Conservation (phyloP, 2,113 vertebrate species). For the Sceloporus undulatus region DNA sequence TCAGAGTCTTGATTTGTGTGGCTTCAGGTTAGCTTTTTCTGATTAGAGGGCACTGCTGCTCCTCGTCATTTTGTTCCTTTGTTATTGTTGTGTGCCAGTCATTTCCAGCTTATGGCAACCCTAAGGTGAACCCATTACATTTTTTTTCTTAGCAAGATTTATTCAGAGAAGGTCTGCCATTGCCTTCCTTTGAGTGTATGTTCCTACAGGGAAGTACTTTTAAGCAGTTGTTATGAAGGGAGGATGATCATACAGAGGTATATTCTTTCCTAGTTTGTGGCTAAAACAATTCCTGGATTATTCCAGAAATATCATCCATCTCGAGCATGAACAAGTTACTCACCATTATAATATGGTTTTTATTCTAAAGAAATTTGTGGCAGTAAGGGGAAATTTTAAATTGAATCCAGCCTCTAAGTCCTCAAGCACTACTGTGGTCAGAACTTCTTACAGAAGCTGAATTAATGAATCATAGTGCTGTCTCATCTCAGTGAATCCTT, state of each 20-base stretch:
- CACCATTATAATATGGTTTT: background rate
- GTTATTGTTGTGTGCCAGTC: no score
- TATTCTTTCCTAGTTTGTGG: background rate
- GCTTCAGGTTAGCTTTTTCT: background rate
- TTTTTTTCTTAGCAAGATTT: no score
- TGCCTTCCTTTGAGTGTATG: no score
- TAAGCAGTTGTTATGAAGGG: background rate
- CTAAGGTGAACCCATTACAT: no score
- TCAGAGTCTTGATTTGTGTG: background rate
- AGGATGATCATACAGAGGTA: background rate
- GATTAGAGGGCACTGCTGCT: background rate
- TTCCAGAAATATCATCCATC: background rate
- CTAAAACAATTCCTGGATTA: background rate
- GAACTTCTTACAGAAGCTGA: background rate
- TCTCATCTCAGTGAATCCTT: background rate
- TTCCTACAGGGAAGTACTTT: background rate
- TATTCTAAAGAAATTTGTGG: background rate
- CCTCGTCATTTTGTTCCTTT: background rate
- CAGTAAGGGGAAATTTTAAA: background rate
- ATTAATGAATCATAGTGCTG: background rate
- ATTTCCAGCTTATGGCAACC: no score
- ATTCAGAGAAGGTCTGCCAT: no score
- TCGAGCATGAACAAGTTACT: constrained; percentile 2
- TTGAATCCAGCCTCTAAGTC: background rate
- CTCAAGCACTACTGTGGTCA: background rate